Evolutionary conservation across 2,888 invertebrate genomes (phyloP).

Genomic region (Sesia bembeciformis): DNA sequence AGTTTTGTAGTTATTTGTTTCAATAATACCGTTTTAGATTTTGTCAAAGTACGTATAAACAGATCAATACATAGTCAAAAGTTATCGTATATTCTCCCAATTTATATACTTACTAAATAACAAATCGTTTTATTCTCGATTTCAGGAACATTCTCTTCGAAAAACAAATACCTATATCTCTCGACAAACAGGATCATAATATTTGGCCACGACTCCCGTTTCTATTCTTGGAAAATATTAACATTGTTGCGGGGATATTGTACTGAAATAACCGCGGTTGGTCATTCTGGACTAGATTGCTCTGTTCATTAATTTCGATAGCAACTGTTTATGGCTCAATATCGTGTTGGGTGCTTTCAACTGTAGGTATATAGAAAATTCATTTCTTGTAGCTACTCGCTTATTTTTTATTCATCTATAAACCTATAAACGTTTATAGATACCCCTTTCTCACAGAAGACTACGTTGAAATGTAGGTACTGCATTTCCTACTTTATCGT

Average conservation of each 20-base stretch:
- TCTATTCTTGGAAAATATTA: slow-evolving; percentile 29
- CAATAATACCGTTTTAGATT: background rate
- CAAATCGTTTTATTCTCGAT: background rate
- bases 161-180: background rate
- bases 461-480: too few relatives aligned
- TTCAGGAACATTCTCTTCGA: background rate
- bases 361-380: too few relatives aligned
- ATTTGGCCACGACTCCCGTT: slow-evolving; percentile 21
- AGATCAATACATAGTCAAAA: slow-evolving; percentile 1
- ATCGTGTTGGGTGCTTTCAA: too few relatives aligned
- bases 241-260: slow-evolving; percentile 29
- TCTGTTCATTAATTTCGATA: background rate
- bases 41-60: background rate
- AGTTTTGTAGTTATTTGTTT: slow-evolving; percentile 2
- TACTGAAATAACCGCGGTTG: background rate
- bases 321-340: background rate
- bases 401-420: too few relatives aligned
- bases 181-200: slow-evolving; percentile 46
- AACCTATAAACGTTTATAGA: too few relatives aligned
- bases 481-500: too few relatives aligned
- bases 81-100: too few relatives aligned
- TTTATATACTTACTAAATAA: background rate
- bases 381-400: too few relatives aligned
- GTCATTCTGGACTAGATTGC: background rate
- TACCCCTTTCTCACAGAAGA: too few relatives aligned